phyloP scores from a whole-genome alignment of 1,140 invertebrate genomes.

The Magallana angulata region DNA sequence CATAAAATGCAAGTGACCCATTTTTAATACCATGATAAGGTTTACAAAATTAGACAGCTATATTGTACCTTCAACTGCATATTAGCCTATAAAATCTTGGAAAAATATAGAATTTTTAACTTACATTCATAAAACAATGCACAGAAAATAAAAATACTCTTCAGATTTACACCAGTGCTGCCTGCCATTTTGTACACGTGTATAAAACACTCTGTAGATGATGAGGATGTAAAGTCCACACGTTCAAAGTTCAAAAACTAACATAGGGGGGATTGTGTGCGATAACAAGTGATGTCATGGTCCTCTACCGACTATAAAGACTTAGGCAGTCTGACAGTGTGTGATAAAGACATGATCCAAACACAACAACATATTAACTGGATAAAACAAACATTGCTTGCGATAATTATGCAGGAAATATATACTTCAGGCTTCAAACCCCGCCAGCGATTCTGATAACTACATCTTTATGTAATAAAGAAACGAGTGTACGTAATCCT shows the following conservation, averaged over 20 bases:
- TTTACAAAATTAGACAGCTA: too few species aligned
- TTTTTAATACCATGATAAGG: too few species aligned
- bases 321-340: not conserved
- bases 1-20: too few species aligned
- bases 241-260: conserved; percentile 45
- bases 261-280: not conserved
- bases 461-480: too few species aligned
- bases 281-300: conserved; percentile 31
- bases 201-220: conserved; percentile 17
- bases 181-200: conserved; percentile 36
- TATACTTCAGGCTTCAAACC: conserved; percentile 8
- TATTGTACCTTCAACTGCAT: too few species aligned
- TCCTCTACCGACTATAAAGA: not conserved
- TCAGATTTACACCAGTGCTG: conserved; percentile 15
- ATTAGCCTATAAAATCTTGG: too few species aligned
- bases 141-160: conserved; percentile 2
- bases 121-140: conserved; percentile 38
- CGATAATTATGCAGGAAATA: conserved; percentile 10
- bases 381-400: not conserved
- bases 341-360: not conserved
- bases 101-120: not conserved
- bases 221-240: conserved; percentile 38
- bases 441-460: not conserved
- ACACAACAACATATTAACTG: not conserved
- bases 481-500: too few species aligned